Conservation (phyloP, 2,888 invertebrate species). For the Campoletis raptor region DNA sequence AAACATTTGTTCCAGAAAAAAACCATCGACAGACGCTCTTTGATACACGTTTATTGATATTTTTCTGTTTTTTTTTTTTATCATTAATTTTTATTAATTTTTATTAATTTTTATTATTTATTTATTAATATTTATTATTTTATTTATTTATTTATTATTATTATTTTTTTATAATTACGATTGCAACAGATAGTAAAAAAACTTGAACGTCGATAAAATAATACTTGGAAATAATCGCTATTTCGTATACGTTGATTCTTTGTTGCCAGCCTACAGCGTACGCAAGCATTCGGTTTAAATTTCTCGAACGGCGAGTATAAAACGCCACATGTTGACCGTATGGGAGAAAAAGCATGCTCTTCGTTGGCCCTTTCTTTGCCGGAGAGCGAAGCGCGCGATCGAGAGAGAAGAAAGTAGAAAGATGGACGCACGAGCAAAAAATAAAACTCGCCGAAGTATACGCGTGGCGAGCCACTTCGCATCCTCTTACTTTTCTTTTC, state of each 20-base stretch:
- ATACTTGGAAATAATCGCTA: background rate
- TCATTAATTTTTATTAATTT: background rate
- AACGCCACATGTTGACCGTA: constrained; percentile 80
- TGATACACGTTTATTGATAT: background rate
- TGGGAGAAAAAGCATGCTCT: constrained; percentile 74
- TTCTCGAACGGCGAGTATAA: constrained; percentile 74
- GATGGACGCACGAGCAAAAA: constrained; percentile 48
- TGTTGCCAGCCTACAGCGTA: constrained; percentile 25
- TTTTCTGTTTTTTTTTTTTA: too few species aligned
- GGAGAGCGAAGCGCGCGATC: background rate
- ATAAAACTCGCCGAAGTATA: constrained; percentile 77
- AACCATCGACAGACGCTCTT: background rate
- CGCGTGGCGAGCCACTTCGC: constrained; percentile 77
- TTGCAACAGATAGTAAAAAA: background rate
- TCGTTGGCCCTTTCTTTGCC: constrained; percentile 26
- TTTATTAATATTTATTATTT: too few species aligned
- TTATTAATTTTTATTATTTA: too few species aligned
- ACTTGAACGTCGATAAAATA: constrained; percentile 1
- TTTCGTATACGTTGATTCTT: constrained; percentile 3
- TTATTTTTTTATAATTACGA: too few species aligned
- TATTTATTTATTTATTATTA: too few species aligned
- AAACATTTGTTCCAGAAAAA: background rate
- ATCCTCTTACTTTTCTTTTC: constrained; percentile 34
- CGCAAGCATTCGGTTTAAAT: constrained; percentile 22
- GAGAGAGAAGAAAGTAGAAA: constrained; percentile 48